phyloP scores from a whole-genome alignment of 1,140 invertebrate genomes.

The Vollenhovia emeryi region DNA sequence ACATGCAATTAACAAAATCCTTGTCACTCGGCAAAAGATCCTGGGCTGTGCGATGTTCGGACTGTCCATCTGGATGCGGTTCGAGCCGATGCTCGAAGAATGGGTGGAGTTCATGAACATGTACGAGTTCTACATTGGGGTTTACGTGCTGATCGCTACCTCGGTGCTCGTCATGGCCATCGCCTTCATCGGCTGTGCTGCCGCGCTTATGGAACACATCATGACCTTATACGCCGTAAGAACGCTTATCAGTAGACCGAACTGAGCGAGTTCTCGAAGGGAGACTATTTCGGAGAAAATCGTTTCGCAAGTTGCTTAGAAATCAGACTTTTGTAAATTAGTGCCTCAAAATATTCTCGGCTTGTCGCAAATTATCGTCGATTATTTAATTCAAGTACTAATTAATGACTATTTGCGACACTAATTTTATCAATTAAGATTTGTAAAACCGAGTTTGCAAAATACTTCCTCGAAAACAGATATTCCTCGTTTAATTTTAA shows the following conservation, averaged over 20 bases:
- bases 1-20: not conserved
- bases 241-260: constrained; percentile 60
- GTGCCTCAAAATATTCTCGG: not conserved
- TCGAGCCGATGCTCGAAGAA: constrained; percentile 92
- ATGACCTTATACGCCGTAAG: constrained; percentile 88
- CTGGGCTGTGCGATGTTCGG: constrained; percentile 91
- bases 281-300: not conserved
- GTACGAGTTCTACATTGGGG: constrained; percentile 91
- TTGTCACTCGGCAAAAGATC: constrained; percentile 86
- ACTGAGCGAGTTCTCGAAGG: not conserved
- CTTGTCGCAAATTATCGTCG: not conserved
- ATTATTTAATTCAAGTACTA: constrained; percentile 9
- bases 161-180: constrained; percentile 90
- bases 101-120: constrained; percentile 92
- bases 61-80: constrained; percentile 91
- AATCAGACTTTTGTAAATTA: not conserved
- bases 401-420: too few species aligned
- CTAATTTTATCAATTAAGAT: not conserved
- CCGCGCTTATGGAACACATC: constrained; percentile 89
- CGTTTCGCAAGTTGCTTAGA: not conserved
- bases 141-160: constrained; percentile 91
- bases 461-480: not conserved
- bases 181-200: constrained; percentile 91
- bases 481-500: not conserved
- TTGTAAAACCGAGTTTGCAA: not conserved